These are phyloP conservation scores for Australoheros facetus DNA, from an alignment of 2,797 vertebrate genomes.

Conservation along the genomic window DNA sequence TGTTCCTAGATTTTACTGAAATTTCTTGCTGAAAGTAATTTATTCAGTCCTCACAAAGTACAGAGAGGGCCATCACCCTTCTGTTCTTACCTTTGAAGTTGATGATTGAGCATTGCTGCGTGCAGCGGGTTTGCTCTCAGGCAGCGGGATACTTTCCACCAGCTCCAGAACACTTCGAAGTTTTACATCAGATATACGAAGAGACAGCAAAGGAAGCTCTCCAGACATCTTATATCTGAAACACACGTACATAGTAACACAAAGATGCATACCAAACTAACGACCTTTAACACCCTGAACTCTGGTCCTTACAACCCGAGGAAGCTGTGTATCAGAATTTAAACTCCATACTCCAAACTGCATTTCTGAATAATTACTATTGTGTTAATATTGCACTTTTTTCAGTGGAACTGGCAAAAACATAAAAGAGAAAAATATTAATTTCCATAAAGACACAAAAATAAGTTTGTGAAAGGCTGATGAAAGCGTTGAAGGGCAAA, in stretches of 20 bases:
- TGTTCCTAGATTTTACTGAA: not conserved
- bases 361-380: not conserved
- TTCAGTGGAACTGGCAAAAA: not conserved
- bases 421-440: not conserved
- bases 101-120: conserved; percentile 61
- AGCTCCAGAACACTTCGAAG: conserved; percentile 88
- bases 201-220: conserved; percentile 89
- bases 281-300: not conserved
- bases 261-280: not conserved
- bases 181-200: conserved; percentile 93
- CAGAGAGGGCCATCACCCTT: not conserved
- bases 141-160: conserved; percentile 93
- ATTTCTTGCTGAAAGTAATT: not conserved
- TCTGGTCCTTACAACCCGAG: not conserved
- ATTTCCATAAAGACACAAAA: not conserved
- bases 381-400: not conserved
- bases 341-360: too few relatives aligned
- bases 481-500: not conserved
- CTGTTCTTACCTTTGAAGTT: conserved; percentile 77
- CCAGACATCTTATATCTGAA: conserved; percentile 93
- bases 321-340: not conserved
- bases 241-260: conserved; percentile 28
- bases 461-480: too few relatives aligned
- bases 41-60: not conserved
- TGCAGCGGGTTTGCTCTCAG: conserved; percentile 79